Evolutionary conservation across 2,113 vertebrate species (phyloP), one percentile per base, ranked within the genome.

Genomic region (Scomber scombrus): DNA sequence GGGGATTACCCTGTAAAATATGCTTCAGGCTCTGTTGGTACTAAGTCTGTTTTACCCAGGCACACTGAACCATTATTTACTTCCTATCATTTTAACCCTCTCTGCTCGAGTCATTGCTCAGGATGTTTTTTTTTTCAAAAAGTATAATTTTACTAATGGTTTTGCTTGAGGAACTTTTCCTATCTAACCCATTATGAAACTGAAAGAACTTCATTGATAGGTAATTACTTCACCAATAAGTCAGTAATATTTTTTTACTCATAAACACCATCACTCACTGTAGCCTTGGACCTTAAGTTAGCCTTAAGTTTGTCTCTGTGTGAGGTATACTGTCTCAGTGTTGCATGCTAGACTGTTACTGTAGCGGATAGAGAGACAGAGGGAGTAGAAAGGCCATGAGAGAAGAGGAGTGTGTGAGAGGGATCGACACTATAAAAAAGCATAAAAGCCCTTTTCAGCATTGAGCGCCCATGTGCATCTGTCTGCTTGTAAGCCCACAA

Each of bases 391-490:
- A 51, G 55, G 29, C 71, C 46, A 56, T 4, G 29, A 83, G 51
- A 62, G 66, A 68, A 40, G 51, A 43, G 52, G 60, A 57, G 67
- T 75, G 18, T 72, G 80, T 61, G 64, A 65, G 56, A 78, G 29
- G 21, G 64, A 82, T 67, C 16, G 14, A 29, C 52, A 49, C 49
- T 31, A 15, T 64, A 62, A 71, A 78, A 66, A 82, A 67, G 71
- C 60, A 84, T 77, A 73, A 88, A 88, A 75, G 84, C 65, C 75
- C 81, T 57, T 87, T 92, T 92, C 74, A 87, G 68, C 10, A 16
- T 43, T 2, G 45, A 51, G 55, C 81, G 49, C 65, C 66, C 79
- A 86, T 79, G 85, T 80, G 87, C 85, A 80, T 91, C 85, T 82
- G 84, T 84, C 84, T 73, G 18, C 54, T 72, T 61, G 81, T 81